Percentiles rank a stretch among this genome's conserved stretches.
These are phyloP conservation scores for Silurus glanis DNA, from an alignment of 2,113 vertebrate species.

Conservation along the genomic window DNA sequence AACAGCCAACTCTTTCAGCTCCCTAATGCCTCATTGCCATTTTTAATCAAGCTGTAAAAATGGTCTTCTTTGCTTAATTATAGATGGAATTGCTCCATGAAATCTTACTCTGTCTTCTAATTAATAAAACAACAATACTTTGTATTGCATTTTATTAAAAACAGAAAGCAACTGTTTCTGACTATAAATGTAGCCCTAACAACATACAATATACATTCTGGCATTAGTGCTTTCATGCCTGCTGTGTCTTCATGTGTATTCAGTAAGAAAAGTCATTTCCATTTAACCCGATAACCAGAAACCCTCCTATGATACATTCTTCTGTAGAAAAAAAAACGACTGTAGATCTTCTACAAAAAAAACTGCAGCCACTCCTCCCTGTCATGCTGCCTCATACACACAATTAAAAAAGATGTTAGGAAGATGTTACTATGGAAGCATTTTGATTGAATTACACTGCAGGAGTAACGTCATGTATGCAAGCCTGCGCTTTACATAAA, in stretches of 20 bases:
- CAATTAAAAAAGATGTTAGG: not conserved
- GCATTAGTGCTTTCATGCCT: not conserved
- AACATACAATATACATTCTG: not conserved
- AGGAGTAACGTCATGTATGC: not conserved
- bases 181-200: not conserved
- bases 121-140: constrained; percentile 1
- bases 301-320: no score
- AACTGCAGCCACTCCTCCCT: not conserved
- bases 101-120: not conserved
- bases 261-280: not conserved
- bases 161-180: not conserved
- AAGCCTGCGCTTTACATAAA: not conserved
- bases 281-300: not conserved
- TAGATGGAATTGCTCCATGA: not conserved
- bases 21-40: constrained; percentile 20
- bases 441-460: not conserved
- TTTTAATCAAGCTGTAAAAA: constrained; percentile 18
- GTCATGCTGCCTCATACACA: not conserved
- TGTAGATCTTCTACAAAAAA: not conserved
- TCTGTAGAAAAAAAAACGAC: not conserved
- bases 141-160: not conserved
- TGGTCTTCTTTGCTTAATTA: constrained; percentile 20
- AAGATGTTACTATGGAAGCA: not conserved
- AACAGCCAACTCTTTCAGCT: not conserved
- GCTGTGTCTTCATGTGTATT: not conserved